Base-by-base conservation (phyloP, 2,888 invertebrate species). In the Apodemia mormo region DNA sequence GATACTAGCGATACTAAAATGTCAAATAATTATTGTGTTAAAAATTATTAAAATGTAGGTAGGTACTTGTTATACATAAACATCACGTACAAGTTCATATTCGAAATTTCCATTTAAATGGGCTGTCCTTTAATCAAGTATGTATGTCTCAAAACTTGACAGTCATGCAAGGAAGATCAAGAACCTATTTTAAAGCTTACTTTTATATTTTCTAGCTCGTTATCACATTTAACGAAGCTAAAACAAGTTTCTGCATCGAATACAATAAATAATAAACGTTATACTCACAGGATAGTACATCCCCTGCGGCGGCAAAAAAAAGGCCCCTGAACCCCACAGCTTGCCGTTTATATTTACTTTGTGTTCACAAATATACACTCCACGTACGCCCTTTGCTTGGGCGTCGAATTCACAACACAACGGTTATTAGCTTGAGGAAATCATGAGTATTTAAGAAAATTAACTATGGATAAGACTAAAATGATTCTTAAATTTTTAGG, bases 261-360 rank as follows among this genome's bases (percentile, higher is more conserved):
- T 67, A 67, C 43, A 70, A 73, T 68, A 70, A 73, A 74, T 69
- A 70, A 65, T 69, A 70, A 73, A 76, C 33, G 61, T 64, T 30
- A 86, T 92, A 96, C 97, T 97, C 95, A 97, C 97, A 96, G 97
- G 97, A 96, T 97, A 98, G 95, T 97, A 97, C 96, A 97, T 97
- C 96, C 97, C 97, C 96, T 97, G 97, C 94, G 97, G 97, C 96
- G 97, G 97, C 96, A 97, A 96, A 95, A 97, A 97, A 95, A 97
- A 97, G 94, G 97, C 97, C 95, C 97, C 97, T 94, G 97, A 96
- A 95, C 97, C 97, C 97, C 97, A 98, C 97, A 98, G 97, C 96
- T 97, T 97, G 97, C 96, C 96, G 96, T 97, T 96, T 96, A 94
- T 95, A 94, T 94, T 90, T 92, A 92, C 94, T 94, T 92, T 90